phyloP scores from a whole-genome alignment of 2,888 invertebrate species.

The Aspidapion aeneum region DNA sequence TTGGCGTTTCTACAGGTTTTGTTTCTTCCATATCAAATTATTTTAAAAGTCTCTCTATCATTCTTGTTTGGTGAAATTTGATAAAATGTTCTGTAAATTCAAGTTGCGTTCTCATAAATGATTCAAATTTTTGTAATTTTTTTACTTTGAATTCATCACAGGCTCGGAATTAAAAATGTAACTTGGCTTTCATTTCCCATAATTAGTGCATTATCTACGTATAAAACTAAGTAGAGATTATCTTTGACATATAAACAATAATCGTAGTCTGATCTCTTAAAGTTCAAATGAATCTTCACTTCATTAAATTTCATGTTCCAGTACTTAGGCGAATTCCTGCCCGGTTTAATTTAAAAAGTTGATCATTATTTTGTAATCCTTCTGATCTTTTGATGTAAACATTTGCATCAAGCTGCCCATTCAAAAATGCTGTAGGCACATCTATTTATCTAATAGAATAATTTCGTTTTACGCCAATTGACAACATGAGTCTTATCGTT shows the following conservation, averaged over 20 bases:
- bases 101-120: not conserved
- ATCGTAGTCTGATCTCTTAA: slow-evolving; percentile 23
- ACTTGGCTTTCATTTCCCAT: too few species aligned
- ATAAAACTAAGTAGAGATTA: too few species aligned
- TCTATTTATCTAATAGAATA: slow-evolving; percentile 20
- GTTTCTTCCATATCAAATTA: not conserved
- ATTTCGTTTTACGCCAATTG: slow-evolving; percentile 11
- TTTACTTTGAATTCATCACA: too few species aligned
- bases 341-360: slow-evolving; percentile 25
- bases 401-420: slow-evolving; percentile 11
- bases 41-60: not conserved
- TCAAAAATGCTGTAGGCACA: slow-evolving; percentile 15
- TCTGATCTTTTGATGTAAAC: slow-evolving; percentile 23
- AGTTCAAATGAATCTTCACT: slow-evolving; percentile 14
- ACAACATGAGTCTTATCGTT: slow-evolving; percentile 15
- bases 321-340: slow-evolving; percentile 23
- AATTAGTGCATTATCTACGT: too few species aligned
- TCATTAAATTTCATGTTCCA: slow-evolving; percentile 23
- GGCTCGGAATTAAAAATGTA: too few species aligned
- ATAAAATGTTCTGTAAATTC: not conserved
- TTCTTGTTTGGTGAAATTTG: not conserved
- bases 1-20: not conserved
- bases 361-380: slow-evolving; percentile 16
- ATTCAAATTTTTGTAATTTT: too few species aligned
- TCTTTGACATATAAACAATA: slow-evolving; percentile 13